These are phyloP conservation scores for Halichoeres trimaculatus DNA, from an alignment of 2,113 vertebrate species.

Conservation along the genomic window DNA sequence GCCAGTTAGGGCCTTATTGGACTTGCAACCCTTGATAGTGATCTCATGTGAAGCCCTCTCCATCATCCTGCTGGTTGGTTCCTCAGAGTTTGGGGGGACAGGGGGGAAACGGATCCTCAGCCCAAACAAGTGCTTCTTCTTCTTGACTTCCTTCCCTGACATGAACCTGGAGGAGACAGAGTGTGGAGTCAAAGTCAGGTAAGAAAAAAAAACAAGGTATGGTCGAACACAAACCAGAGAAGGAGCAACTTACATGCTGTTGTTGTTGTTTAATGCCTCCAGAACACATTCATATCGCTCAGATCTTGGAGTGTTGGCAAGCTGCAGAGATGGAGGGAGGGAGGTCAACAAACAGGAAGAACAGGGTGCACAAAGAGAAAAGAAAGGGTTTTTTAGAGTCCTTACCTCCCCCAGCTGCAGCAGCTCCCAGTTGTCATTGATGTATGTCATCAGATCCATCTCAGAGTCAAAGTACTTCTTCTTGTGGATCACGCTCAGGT, in stretches of 20 bases:
- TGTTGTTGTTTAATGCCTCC: conserved; percentile 96
- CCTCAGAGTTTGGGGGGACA: conserved; percentile 89
- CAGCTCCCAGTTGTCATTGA: conserved; percentile 97
- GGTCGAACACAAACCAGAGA: neutral
- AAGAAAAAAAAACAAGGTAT: neutral
- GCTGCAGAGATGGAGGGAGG: conserved; percentile 76
- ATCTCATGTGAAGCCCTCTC: conserved; percentile 95
- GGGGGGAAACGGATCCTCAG: conserved; percentile 97
- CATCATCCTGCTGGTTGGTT: conserved; percentile 87
- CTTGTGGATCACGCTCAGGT: conserved; percentile 98
- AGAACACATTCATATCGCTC: conserved; percentile 92
- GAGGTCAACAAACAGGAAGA: conserved; percentile 1
- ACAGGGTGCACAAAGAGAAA: neutral
- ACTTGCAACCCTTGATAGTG: conserved; percentile 96
- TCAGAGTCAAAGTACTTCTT: conserved; percentile 99
- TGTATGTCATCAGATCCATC: conserved; percentile 95
- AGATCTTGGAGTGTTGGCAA: conserved; percentile 90
- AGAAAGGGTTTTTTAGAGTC: neutral
- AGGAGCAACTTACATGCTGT: conserved; percentile 88
- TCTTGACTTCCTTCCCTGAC: conserved; percentile 99
- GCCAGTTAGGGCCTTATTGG: conserved; percentile 87
- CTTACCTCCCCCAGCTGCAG: conserved; percentile 94
- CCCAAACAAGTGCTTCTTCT: conserved; percentile 98
- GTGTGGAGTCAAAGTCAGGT: neutral
- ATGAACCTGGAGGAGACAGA: conserved; percentile 88